A percentile compares a stretch with the other conserved stretches of the same genome.
phyloP scores from a whole-genome alignment of 2,113 vertebrate species.

The Cavia aperea region DNA sequence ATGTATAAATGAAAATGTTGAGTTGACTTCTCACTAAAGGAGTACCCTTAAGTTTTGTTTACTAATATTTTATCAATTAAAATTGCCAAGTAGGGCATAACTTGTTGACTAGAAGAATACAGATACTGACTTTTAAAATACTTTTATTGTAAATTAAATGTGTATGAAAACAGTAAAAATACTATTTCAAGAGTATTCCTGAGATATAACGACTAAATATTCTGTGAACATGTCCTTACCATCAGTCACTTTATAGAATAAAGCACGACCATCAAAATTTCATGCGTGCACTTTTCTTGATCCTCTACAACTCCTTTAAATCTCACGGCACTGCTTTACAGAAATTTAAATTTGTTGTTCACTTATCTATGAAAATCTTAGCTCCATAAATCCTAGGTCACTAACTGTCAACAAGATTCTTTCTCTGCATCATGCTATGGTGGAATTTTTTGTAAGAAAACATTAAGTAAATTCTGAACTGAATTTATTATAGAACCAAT shows the following conservation, averaged over 20 bases:
- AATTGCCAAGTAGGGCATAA: neutral
- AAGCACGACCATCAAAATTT: fast-evolving
- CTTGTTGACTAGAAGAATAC: neutral
- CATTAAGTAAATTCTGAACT: neutral
- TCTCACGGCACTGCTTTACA: neutral
- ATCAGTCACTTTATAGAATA: neutral
- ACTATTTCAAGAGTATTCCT: neutral
- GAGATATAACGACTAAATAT: neutral
- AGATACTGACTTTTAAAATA: neutral
- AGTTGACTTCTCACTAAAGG: neutral
- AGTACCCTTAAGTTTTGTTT: neutral
- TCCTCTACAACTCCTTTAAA: neutral
- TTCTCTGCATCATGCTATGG: neutral
- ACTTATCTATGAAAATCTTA: neutral
- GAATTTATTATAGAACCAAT: neutral
- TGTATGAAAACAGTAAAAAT: no score
- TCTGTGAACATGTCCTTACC: neutral
- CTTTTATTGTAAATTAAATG: neutral
- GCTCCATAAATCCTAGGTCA: neutral
- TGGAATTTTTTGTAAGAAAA: neutral
- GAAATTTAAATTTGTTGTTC: neutral
- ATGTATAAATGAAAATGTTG: neutral
- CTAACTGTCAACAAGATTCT: neutral
- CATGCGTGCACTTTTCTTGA: neutral
- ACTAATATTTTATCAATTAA: neutral